Evolutionary conservation across 2,113 vertebrate species (phyloP), one percentile per base, ranked within the genome.

Genomic region (Grammomys surdaster): DNA sequence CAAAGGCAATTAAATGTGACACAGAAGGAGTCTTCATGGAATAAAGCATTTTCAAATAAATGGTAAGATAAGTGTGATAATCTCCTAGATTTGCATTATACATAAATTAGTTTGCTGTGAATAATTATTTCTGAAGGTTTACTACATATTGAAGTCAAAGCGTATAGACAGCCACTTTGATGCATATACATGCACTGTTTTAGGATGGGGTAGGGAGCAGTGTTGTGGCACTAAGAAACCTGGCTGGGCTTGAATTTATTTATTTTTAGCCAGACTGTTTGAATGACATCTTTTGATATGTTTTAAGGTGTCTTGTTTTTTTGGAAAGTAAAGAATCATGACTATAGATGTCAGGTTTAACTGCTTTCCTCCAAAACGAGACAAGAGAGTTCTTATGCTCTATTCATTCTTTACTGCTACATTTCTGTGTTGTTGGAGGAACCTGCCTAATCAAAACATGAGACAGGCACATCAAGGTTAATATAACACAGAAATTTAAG

Each of bases 1-100:
- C 98, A 99, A 98, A 99, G 98, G 97, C 98, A 98, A 99, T 99
- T 99, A 98, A 98, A 98, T 98, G 96, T 98, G 98, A 98, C 98
- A 98, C 96, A 95, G 97, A 97, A 98, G 96, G 97, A 98, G 97
- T 98, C 97, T 98, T 98, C 87, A 97, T 98, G 92, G 97, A 98
- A 98, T 98, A 98, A 98, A 98, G 76, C 96, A 97, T 98, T 98
- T 98, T 96, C 95, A 98, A 98, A 98, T 98, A 98, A 98, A 98
- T 97, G 92, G 95, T 95, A 98, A 97, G 97, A 97, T 98, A 97
- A 88, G 95, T 51, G 54, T 94, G 85, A 96, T 98, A 93, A 96
- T 98, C 96, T 97, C 94, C 90, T 97, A 94, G 97, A 77, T 97
- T 97, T 95, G 97, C 98, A 96, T 97, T 97, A 92, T 63, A 95